Evolutionary conservation across 2,113 vertebrate species (phyloP).

Genomic region (Gyps fulvus): DNA sequence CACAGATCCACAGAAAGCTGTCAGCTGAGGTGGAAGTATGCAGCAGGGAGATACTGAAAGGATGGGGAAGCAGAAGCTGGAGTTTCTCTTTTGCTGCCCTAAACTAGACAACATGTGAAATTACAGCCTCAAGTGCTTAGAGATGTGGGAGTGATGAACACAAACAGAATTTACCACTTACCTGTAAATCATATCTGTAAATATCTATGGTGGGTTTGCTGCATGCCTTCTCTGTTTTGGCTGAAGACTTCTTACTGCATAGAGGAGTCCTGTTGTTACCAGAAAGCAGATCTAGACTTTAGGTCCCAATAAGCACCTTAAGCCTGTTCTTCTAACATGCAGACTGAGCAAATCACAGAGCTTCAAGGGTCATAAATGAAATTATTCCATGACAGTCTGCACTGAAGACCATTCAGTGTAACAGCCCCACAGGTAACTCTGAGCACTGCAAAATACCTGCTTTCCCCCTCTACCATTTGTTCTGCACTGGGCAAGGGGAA

Average conservation of each 20-base stretch:
- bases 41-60: background rate
- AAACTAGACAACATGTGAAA: background rate
- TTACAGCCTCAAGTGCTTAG: background rate
- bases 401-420: background rate
- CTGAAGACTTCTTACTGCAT: background rate
- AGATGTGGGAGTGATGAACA: background rate
- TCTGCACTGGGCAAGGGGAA: rapidly evolving
- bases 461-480: background rate
- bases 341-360: background rate
- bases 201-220: background rate
- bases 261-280: background rate
- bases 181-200: background rate
- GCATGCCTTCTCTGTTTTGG: background rate
- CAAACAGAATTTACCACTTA: background rate
- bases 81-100: background rate
- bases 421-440: background rate
- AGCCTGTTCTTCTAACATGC: background rate
- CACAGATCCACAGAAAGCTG: background rate
- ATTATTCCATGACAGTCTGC: background rate
- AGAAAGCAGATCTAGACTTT: background rate
- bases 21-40: background rate
- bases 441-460: background rate
- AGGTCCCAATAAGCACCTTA: background rate
- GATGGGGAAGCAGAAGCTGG: background rate
- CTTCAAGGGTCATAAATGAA: background rate